These are phyloP conservation scores for Trichonephila inaurata DNA, from an alignment of 1,140 invertebrate genomes.

Conservation along the genomic window DNA sequence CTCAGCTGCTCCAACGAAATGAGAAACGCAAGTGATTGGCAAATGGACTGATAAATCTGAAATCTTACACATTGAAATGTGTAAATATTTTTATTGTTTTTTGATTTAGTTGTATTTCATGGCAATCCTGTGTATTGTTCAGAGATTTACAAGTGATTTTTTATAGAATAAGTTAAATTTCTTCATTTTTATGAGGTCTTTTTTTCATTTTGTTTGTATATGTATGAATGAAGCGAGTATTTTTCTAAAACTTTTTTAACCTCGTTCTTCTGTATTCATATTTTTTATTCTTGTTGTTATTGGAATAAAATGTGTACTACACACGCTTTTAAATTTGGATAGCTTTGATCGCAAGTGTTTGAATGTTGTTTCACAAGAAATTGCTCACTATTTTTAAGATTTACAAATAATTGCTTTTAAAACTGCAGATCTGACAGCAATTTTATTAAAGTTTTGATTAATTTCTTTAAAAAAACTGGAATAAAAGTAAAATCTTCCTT, in stretches of 20 bases:
- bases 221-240: neutral
- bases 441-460: no score
- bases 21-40: conserved; percentile 36
- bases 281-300: neutral
- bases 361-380: no score
- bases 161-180: neutral
- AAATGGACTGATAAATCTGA: conserved; percentile 62
- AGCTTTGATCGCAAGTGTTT: no score
- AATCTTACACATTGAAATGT: conserved; percentile 34
- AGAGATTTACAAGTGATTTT: neutral
- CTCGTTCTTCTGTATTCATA: neutral
- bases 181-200: neutral
- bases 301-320: no score
- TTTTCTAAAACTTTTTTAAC: no score
- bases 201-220: neutral
- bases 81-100: conserved; percentile 4
- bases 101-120: neutral
- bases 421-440: no score
- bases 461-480: no score
- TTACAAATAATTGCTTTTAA: no score
- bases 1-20: neutral
- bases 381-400: no score
- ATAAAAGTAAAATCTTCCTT: no score
- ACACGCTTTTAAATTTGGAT: no score
- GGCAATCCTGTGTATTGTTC: neutral